Evolutionary conservation across 2,888 invertebrate genomes (phyloP).

Genomic region (Lepeophtheirus nordmannii): DNA sequence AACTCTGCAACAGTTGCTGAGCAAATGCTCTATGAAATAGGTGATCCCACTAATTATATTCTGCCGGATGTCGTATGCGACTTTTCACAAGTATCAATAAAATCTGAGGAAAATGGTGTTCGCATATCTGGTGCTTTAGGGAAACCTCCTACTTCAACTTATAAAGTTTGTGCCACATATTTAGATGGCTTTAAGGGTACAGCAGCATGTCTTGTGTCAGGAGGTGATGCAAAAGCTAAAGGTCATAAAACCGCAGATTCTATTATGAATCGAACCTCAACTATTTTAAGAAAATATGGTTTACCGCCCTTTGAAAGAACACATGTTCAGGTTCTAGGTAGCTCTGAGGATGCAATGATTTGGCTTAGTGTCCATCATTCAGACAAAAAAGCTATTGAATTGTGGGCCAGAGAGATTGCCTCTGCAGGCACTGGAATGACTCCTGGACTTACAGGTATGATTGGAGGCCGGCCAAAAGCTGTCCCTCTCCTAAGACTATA

Average conservation of each 20-base stretch:
- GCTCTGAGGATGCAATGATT: conserved; percentile 31
- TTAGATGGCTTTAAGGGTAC: conserved; percentile 35
- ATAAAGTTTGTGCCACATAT: conserved; percentile 39
- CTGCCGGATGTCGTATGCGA: conserved; percentile 40
- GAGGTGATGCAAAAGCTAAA: conserved; percentile 33
- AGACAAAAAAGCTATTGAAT: conserved; percentile 37
- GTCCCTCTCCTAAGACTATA: conserved; percentile 37
- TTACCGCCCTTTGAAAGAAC: conserved; percentile 13
- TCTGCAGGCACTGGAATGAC: conserved; percentile 41
- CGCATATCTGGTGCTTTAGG: conserved; percentile 37
- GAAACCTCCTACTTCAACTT: conserved; percentile 34
- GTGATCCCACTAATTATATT: conserved; percentile 36
- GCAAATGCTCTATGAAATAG: conserved; percentile 39
- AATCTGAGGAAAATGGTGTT: conserved; percentile 31
- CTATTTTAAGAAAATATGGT: conserved; percentile 27
- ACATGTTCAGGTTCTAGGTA: background rate
- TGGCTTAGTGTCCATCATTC: conserved; percentile 39
- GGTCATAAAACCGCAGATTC: conserved; percentile 36
- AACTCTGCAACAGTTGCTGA: conserved; percentile 36
- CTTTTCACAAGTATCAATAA: conserved; percentile 34
- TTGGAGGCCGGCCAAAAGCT: conserved; percentile 39
- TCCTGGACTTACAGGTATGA: conserved; percentile 37
- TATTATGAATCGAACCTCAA: conserved; percentile 34
- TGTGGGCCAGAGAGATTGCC: conserved; percentile 38
- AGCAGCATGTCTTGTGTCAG: conserved; percentile 2